phyloP scores from a whole-genome alignment of 2,797 vertebrate species.

The Gobio occitaniae region DNA sequence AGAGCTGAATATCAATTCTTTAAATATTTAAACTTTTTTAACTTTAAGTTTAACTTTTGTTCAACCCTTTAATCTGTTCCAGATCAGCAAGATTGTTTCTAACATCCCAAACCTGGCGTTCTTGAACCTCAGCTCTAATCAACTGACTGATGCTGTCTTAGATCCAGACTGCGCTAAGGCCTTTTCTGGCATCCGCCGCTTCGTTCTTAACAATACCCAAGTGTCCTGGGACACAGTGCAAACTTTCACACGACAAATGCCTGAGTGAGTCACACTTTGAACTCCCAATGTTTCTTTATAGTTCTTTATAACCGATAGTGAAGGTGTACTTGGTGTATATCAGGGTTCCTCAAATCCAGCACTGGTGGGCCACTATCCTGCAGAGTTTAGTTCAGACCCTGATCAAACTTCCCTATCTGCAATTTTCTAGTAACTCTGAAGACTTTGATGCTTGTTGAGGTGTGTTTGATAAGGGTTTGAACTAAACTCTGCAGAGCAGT shows the following conservation, averaged over 20 bases:
- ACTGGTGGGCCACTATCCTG: background rate
- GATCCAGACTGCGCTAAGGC: slow-evolving; percentile 86
- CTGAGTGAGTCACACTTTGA: slow-evolving; percentile 84
- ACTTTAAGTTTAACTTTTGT: background rate
- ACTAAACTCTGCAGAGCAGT: background rate
- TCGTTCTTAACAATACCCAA: slow-evolving; percentile 98
- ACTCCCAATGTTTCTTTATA: background rate
- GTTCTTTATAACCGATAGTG: background rate
- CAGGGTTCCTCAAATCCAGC: background rate
- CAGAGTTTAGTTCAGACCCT: background rate
- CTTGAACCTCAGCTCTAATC: slow-evolving; percentile 98
- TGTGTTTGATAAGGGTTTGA: background rate
- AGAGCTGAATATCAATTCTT: background rate
- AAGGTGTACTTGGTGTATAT: background rate
- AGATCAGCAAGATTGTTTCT: slow-evolving; percentile 98
- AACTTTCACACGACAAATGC: slow-evolving; percentile 87
- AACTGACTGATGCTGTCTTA: slow-evolving; percentile 86
- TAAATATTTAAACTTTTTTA: background rate
- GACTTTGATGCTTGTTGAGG: background rate
- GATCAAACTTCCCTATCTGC: too few relatives aligned
- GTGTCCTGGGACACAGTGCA: slow-evolving; percentile 95
- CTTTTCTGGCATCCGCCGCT: slow-evolving; percentile 89
- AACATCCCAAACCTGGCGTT: slow-evolving; percentile 96
- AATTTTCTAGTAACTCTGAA: background rate
- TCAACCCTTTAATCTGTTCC: slow-evolving; percentile 47